Evolutionary conservation across 2,888 invertebrate species (phyloP).

Genomic region (Seira musarum): DNA sequence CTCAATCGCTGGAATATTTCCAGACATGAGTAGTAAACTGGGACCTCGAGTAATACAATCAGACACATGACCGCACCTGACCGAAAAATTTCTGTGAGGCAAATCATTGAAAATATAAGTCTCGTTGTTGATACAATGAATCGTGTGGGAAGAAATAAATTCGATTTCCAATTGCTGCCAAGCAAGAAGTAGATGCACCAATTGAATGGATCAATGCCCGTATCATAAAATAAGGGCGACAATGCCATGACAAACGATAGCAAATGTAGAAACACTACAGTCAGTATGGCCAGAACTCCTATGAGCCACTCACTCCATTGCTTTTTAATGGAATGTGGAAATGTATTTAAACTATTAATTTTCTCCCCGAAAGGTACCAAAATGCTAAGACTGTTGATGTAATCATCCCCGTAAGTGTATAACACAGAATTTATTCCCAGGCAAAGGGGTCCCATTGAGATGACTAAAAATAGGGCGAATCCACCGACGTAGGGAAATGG

Average conservation of each 20-base stretch:
- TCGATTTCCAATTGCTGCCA: background rate
- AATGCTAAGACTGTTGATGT: background rate
- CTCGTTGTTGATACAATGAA: background rate
- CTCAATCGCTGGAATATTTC: background rate
- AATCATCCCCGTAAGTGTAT: background rate
- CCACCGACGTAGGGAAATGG: background rate
- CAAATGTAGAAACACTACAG: background rate
- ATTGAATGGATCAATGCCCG: background rate
- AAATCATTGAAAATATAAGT: background rate
- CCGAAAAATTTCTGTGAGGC: constrained; percentile 1
- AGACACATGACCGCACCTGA: background rate
- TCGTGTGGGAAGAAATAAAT: no score
- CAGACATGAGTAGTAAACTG: constrained; percentile 13
- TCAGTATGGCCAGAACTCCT: constrained; percentile 13
- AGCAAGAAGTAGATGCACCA: background rate
- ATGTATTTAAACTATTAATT: background rate
- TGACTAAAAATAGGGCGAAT: background rate
- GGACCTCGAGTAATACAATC: constrained; percentile 21
- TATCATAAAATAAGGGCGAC: background rate
- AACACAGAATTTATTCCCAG: background rate
- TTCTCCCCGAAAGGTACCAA: background rate
- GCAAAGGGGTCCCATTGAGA: background rate
- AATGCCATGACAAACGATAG: background rate
- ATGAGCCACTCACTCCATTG: background rate
- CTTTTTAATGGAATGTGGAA: background rate